Base-by-base conservation (phyloP, 2,113 vertebrate genomes). In the Panthera tigris region DNA sequence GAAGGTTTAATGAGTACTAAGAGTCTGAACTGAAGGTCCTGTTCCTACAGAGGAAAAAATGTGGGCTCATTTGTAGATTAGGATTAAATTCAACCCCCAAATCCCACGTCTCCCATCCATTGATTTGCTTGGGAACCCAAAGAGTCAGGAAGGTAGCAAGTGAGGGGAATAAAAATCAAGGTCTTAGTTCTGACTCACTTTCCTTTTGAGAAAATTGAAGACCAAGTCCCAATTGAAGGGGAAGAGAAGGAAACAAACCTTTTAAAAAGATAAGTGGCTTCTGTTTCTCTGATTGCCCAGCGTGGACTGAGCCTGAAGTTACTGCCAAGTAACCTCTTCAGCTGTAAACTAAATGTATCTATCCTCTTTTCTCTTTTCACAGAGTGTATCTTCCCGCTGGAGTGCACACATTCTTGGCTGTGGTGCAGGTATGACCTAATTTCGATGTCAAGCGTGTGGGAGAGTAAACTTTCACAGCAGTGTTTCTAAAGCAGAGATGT, bases 341-440 rank as follows among this genome's bases (percentile, higher is more conserved):
- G 68, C 89, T 65, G 36, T 76, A 76, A 92, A 39, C 95, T 79
- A 91, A 97, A 85, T 92, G 68, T 69, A 79, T 41, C 71, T 63
- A 74, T 41, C 66, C 18, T 48, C 73, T 45, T 61, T 93, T 76
- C 61, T 63, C 63, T 61, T 57, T 91, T 92, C 45, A 76, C 95
- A 89, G 57, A 89, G 18, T 79, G 39, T 36, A 27, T 97, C 94
- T 89, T 96, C 80, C 74, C 25, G 0, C 69, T 48, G 39, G 71
- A 61, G 92, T 1, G 25, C 57, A n/a, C 52, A 13, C 73, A 71
- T 52, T 91, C 86, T 94, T 96, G 98, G 94, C 86, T 0, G 1
- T 0, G 78, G 73, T 50, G 78, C 18, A 55, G 36, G 5, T 3
- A 79, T 95, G 97, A 95, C 82, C 89, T 97, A 65, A 96, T 87